Evolutionary conservation across 2,888 invertebrate species (phyloP).

Genomic region (Omphaloscelis lunosa): DNA sequence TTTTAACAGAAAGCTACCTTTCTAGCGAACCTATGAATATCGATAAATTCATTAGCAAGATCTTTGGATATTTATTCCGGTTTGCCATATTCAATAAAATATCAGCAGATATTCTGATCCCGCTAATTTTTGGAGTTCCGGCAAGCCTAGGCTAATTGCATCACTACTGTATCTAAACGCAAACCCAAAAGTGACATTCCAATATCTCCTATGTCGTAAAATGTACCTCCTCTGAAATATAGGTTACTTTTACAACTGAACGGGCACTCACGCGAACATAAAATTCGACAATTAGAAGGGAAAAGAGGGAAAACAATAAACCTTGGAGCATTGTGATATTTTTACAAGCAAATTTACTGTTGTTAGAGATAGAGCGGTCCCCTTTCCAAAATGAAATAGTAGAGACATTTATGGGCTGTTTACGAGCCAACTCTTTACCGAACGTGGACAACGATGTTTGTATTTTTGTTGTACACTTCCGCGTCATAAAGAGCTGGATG

Average conservation of each 20-base stretch:
- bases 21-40: neutral
- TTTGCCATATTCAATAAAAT: constrained; percentile 5
- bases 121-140: constrained; percentile 27
- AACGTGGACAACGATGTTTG: constrained; percentile 76
- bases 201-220: neutral
- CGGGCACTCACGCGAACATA: constrained; percentile 66
- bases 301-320: constrained; percentile 81
- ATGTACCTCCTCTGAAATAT: constrained; percentile 19
- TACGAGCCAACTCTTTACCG: constrained; percentile 83
- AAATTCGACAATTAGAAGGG: constrained; percentile 78
- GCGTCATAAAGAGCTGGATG: constrained; percentile 67
- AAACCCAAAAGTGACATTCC: constrained; percentile 27
- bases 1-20: too few relatives aligned
- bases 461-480: constrained; percentile 75
- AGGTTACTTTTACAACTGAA: constrained; percentile 58
- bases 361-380: constrained; percentile 65
- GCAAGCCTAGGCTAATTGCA: constrained; percentile 19
- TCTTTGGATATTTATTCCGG: neutral
- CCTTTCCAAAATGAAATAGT: constrained; percentile 77
- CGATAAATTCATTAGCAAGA: neutral
- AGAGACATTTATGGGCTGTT: constrained; percentile 83
- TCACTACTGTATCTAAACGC: constrained; percentile 32
- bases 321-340: constrained; percentile 71
- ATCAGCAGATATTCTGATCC: constrained; percentile 13
- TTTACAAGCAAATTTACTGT: constrained; percentile 79